Percentiles rank a stretch among this genome's conserved stretches.
These are phyloP conservation scores for Dermatophagoides farinae DNA, from an alignment of 1,140 invertebrate genomes.

Conservation along the genomic window DNA sequence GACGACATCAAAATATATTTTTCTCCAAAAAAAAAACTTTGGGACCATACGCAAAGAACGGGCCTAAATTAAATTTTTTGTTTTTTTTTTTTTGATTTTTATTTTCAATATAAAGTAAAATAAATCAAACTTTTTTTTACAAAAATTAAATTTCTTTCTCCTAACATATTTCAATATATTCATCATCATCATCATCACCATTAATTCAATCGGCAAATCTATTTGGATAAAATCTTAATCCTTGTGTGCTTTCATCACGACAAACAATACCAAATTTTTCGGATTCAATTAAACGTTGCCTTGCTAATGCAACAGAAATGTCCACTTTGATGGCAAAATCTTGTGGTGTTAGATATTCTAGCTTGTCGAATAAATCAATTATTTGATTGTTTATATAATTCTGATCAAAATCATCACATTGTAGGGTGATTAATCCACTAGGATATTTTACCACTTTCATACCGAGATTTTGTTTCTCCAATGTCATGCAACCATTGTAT, in stretches of 20 bases:
- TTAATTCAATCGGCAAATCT: conserved; percentile 5
- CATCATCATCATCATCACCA: too few relatives aligned
- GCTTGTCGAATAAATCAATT: conserved; percentile 42
- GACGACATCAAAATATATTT: too few relatives aligned
- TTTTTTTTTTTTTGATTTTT: too few relatives aligned
- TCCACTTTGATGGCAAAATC: conserved; percentile 57
- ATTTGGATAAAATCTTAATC: conserved; percentile 75
- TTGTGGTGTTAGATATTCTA: conserved; percentile 52
- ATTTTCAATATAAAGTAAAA: too few relatives aligned
- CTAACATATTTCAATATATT: too few relatives aligned
- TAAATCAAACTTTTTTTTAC: too few relatives aligned
- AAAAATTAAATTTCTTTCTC: too few relatives aligned
- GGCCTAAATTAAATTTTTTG: too few relatives aligned
- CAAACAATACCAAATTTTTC: conserved; percentile 67
- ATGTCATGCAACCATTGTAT: conserved; percentile 55
- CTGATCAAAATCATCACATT: conserved; percentile 54
- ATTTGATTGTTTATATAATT: conserved; percentile 49
- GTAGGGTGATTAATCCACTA: conserved; percentile 72
- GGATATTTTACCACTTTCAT: conserved; percentile 55
- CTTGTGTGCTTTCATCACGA: conserved; percentile 79
- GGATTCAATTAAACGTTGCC: conserved; percentile 41
- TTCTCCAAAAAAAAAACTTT: too few relatives aligned
- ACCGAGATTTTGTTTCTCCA: conserved; percentile 38
- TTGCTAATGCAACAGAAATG: conserved; percentile 63
- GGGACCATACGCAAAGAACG: too few relatives aligned